Evolutionary conservation across 2,113 vertebrate species (phyloP), one percentile per base, ranked within the genome.

Genomic region (Perca fluviatilis): DNA sequence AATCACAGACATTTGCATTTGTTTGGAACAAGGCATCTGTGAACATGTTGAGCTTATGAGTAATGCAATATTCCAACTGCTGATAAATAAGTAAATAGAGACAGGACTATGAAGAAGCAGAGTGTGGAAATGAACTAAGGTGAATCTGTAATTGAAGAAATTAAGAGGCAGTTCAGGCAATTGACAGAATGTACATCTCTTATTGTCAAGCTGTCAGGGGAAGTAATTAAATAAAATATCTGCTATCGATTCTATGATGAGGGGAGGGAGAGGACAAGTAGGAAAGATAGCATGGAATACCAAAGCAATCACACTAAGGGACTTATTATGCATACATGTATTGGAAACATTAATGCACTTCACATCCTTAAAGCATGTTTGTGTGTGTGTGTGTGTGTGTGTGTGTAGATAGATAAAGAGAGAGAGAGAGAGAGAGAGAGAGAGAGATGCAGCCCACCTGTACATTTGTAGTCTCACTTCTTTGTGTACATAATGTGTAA

Each of bases 141-240:
- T 53, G 67, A 74, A 72, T 63, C 10, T 53, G 25, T 68, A 74
- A 65, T 25, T 77, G 64, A 77, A 51, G 50, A 71, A 64, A 27
- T 64, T 14, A 9, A 76, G 58, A 70, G 50, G 18, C 27, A 67
- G 43, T n/a, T 30, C 49, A 6, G 2, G 62, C 60, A 57, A 80
- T 75, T 72, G 77, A 53, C 62, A 78, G 50, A 83, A 78, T 80
- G 33, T 53, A 67, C 82, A 79, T 43, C 66, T 77, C 46, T 71
- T 73, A 74, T 33, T 77, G 86, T 80, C 77, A 65, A 74, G 60
- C 67, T 76, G 67, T 84, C 80, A 40, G 58, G 80, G 80, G 78
- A 90, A 74, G 72, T 80, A 77, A 85, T 78, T 84, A 84, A 79
- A 91, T 27, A 65, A 85, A 83, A 62, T 77, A 71, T 50, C 80